A percentile compares a stretch with the other conserved stretches of the same genome.
Conservation (phyloP, 2,113 vertebrate species). For the Cochlearius cochlearius region DNA sequence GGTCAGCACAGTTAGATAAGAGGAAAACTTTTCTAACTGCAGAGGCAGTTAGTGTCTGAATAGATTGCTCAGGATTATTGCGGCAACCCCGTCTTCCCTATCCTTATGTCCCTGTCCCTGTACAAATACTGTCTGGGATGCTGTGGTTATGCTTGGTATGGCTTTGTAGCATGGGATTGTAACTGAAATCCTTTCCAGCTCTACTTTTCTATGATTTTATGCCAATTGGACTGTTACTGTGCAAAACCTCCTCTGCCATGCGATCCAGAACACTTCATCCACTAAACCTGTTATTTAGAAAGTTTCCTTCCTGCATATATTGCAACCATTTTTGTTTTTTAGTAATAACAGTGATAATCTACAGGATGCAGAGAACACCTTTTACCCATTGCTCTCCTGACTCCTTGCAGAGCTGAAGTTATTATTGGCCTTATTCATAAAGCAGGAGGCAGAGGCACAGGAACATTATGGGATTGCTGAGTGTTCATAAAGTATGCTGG, state of each 20-base stretch:
- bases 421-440: not conserved
- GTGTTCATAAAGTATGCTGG: not conserved
- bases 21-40: not conserved
- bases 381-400: not conserved
- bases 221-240: not conserved
- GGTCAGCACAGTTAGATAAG: not conserved
- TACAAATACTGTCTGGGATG: not conserved
- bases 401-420: not conserved
- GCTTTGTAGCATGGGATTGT: not conserved
- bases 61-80: not conserved
- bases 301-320: not conserved
- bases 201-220: not conserved
- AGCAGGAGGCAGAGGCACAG: not conserved
- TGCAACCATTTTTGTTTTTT: not conserved
- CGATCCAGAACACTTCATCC: not conserved
- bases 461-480: not conserved
- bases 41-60: not conserved
- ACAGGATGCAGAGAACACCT: not conserved
- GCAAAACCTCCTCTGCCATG: not conserved
- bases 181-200: not conserved
- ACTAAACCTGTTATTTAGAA: not conserved
- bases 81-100: not conserved
- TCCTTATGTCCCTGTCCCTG: accelerated
- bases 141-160: not conserved
- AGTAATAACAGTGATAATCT: not conserved